Percentiles rank a stretch among this genome's conserved stretches.
These are phyloP conservation scores for Babylonia areolata DNA, from an alignment of 1,140 invertebrate species.

Conservation along the genomic window DNA sequence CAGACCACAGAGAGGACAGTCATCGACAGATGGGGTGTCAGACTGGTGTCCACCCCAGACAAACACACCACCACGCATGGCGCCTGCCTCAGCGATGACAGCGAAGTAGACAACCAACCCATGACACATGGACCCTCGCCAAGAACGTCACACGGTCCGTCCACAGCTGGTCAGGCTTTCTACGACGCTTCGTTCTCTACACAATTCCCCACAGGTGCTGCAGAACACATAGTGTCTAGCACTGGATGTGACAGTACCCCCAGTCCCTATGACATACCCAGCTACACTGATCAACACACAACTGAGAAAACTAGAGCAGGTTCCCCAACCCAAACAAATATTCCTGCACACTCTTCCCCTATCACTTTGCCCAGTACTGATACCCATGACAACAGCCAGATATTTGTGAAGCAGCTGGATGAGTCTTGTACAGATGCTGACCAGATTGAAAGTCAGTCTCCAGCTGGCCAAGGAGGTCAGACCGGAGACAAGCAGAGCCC, in stretches of 20 bases:
- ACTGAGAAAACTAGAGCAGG: too few species aligned
- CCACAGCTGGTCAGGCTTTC: too few species aligned
- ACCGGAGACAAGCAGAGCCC: background rate
- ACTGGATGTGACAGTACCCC: background rate
- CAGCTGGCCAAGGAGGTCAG: background rate
- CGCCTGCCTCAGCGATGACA: background rate
- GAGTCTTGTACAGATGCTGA: background rate
- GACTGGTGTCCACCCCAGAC: background rate
- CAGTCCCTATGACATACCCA: background rate
- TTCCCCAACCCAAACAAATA: background rate
- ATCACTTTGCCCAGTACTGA: background rate
- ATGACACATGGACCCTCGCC: background rate
- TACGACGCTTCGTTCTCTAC: too few species aligned
- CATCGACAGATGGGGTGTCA: background rate
- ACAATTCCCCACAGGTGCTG: too few species aligned
- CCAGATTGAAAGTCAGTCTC: background rate
- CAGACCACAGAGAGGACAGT: background rate
- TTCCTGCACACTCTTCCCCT: background rate
- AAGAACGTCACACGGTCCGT: background rate
- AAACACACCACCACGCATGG: too few species aligned
- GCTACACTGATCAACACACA: background rate
- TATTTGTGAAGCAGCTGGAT: background rate
- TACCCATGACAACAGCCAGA: background rate
- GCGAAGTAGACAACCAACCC: background rate
- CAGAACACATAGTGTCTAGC: background rate